Evolutionary conservation across 2,113 vertebrate genomes (phyloP).

Genomic region (Rhinoderma darwinii): DNA sequence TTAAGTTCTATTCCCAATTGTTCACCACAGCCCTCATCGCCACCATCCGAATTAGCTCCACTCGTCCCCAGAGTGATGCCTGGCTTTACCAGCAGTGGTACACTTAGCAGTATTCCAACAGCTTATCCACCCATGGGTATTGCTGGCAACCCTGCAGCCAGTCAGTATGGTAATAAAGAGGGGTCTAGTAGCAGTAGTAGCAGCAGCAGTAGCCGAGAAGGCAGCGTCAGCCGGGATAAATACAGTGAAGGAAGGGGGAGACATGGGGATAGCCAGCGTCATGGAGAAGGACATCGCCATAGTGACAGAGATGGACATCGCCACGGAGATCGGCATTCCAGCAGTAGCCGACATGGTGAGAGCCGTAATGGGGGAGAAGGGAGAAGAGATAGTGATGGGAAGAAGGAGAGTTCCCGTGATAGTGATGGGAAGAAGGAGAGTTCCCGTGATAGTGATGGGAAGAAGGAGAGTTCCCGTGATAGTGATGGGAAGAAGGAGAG

Average conservation of each 20-base stretch:
- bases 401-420: conserved; percentile 42
- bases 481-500: conserved; percentile 62
- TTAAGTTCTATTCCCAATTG: conserved; percentile 89
- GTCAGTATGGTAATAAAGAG: conserved; percentile 70
- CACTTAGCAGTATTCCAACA: conserved; percentile 75
- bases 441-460: conserved; percentile 63
- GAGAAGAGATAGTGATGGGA: conserved; percentile 45
- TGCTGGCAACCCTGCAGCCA: conserved; percentile 67
- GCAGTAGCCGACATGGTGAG: conserved; percentile 64
- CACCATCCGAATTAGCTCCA: neutral
- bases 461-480: conserved; percentile 42
- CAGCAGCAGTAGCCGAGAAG: conserved; percentile 62
- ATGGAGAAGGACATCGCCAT: conserved; percentile 67
- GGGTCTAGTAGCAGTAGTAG: conserved; percentile 62
- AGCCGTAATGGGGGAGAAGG: conserved; percentile 67
- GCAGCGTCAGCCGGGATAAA: conserved; percentile 68
- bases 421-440: conserved; percentile 67
- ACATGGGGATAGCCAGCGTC: conserved; percentile 73
- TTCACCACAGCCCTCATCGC: conserved; percentile 64
- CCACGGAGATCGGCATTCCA: conserved; percentile 51
- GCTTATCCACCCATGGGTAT: conserved; percentile 70
- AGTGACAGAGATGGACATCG: conserved; percentile 69
- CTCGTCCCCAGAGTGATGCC: conserved; percentile 65
- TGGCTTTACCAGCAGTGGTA: conserved; percentile 72
- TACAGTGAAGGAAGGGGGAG: conserved; percentile 64